Percentiles rank a stretch among this genome's conserved stretches.
Evolutionary conservation across 2,888 invertebrate genomes (phyloP).

Genomic region (Rhimphoctona megacephalus): DNA sequence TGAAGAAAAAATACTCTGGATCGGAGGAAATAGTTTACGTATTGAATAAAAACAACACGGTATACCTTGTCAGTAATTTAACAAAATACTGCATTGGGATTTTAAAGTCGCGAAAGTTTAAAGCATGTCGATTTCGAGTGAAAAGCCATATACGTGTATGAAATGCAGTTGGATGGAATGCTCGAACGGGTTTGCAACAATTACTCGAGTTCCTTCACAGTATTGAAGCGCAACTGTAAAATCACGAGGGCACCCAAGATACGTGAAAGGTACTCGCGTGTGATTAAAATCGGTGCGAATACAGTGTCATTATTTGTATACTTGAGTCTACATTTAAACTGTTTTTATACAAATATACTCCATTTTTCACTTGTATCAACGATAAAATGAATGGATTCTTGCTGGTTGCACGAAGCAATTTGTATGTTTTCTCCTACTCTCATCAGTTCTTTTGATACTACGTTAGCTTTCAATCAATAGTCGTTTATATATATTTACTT

Average conservation of each 20-base stretch:
- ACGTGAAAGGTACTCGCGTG: slow-evolving; percentile 34
- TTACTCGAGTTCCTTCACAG: slow-evolving; percentile 38
- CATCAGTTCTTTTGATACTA: neutral
- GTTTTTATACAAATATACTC: neutral
- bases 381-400: neutral
- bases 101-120: neutral
- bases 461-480: neutral
- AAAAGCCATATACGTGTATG: neutral
- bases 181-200: slow-evolving; percentile 48
- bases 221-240: slow-evolving; percentile 6
- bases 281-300: slow-evolving; percentile 30
- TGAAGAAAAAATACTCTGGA: neutral
- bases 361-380: slow-evolving; percentile 4
- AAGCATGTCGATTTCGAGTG: neutral
- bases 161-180: slow-evolving; percentile 26
- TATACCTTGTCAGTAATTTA: neutral
- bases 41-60: neutral
- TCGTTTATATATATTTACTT: neutral
- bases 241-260: slow-evolving; percentile 19
- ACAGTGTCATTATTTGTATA: slow-evolving; percentile 11
- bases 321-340: neutral
- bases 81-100: neutral
- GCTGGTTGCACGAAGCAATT: neutral
- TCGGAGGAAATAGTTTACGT: neutral
- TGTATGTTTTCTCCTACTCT: slow-evolving; percentile 1